These are phyloP conservation scores for Torymus auratus DNA, from an alignment of 2,888 invertebrate genomes.

Conservation along the genomic window DNA sequence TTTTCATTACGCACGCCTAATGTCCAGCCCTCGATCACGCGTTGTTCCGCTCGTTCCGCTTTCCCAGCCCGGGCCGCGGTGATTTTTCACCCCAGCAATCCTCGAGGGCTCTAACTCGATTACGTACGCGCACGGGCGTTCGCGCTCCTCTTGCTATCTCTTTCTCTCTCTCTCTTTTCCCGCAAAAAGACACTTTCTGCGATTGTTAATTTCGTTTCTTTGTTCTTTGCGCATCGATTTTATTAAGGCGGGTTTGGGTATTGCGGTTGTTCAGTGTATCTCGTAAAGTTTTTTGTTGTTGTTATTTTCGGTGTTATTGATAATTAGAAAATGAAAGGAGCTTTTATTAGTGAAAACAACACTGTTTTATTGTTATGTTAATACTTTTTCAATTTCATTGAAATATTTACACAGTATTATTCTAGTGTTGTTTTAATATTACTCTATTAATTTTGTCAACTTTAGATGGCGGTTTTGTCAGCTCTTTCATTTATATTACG, in stretches of 20 bases:
- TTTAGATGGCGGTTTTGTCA: no score
- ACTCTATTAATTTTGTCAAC: no score
- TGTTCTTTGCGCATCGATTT: background rate
- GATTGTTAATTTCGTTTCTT: conserved; percentile 14
- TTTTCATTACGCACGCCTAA: conserved; percentile 72
- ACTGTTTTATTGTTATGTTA: no score
- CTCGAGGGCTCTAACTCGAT: conserved; percentile 54
- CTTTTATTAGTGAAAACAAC: no score
- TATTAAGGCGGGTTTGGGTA: background rate
- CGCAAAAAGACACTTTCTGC: conserved; percentile 21
- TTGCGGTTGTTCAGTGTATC: no score
- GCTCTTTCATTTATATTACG: no score
- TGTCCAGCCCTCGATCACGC: conserved; percentile 73
- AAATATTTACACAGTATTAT: no score
- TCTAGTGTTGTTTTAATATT: no score
- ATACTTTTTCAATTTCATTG: no score
- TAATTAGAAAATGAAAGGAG: no score
- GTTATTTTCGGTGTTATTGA: no score
- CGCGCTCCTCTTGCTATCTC: background rate
- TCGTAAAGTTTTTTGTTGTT: no score
- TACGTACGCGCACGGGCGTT: conserved; percentile 4
- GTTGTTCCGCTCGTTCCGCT: conserved; percentile 50
- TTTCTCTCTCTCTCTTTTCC: background rate
- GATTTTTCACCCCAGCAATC: conserved; percentile 53
- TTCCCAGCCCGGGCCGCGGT: conserved; percentile 28